A percentile compares a stretch with the other conserved stretches of the same genome.
phyloP scores from a whole-genome alignment of 2,797 vertebrate genomes.

The Notolepis coatsorum region DNA sequence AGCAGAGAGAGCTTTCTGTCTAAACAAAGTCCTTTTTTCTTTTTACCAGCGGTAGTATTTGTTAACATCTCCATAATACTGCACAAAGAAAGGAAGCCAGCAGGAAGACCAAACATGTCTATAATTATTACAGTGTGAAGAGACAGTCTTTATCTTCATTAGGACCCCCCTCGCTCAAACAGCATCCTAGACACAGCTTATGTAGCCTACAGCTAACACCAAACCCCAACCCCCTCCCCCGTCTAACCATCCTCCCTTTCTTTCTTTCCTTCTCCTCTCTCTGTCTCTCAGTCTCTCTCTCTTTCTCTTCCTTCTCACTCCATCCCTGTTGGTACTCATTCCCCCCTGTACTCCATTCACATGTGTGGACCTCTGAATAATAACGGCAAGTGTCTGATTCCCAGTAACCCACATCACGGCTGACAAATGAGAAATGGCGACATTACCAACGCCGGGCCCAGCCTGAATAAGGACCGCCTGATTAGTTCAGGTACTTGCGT shows the following conservation, averaged over 20 bases:
- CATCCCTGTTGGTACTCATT: conserved; percentile 46
- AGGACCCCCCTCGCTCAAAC: not conserved
- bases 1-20: conserved; percentile 62
- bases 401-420: conserved; percentile 86
- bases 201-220: conserved; percentile 41
- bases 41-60: conserved; percentile 66
- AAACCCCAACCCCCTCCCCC: conserved; percentile 30
- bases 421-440: conserved; percentile 98
- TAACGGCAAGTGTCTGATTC: conserved; percentile 83
- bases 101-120: conserved; percentile 68
- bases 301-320: conserved; percentile 15
- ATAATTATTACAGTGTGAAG: conserved; percentile 73
- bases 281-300: conserved; percentile 25
- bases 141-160: conserved; percentile 71
- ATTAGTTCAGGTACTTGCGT: conserved; percentile 98
- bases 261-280: conserved; percentile 2
- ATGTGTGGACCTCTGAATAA: conserved; percentile 82
- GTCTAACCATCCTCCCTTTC: conserved; percentile 40
- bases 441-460: conserved; percentile 92
- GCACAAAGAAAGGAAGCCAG: conserved; percentile 64
- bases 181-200: not conserved
- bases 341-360: conserved; percentile 78
- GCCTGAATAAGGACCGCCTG: conserved; percentile 95
- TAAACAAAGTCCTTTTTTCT: conserved; percentile 66
- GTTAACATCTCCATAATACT: conserved; percentile 76